Evolutionary conservation across 2,797 vertebrate genomes (phyloP).

Genomic region (Microctenopoma steveboyesi): DNA sequence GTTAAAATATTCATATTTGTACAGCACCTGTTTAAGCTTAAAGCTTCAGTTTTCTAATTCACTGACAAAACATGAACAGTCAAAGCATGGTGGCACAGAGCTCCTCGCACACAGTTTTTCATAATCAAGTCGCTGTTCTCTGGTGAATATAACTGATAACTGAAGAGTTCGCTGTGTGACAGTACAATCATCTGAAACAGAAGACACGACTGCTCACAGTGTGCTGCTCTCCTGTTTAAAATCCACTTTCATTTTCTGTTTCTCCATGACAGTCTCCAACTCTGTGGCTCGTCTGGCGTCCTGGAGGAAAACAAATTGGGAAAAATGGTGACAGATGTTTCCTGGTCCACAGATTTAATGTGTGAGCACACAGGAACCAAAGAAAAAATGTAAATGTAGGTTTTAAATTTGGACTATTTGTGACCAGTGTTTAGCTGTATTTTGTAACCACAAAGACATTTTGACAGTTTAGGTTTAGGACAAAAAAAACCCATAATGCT

Average conservation of each 20-base stretch:
- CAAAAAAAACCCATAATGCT: too few relatives aligned
- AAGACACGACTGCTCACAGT: conserved; percentile 67
- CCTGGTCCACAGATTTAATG: not conserved
- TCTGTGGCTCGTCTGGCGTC: conserved; percentile 86
- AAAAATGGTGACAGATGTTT: not conserved
- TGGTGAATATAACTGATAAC: conserved; percentile 12
- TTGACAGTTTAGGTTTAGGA: too few relatives aligned
- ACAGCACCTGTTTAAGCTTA: conserved; percentile 1
- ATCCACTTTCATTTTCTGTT: conserved; percentile 90
- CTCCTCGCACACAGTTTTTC: not conserved
- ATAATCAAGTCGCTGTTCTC: not conserved
- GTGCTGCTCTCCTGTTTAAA: conserved; percentile 80
- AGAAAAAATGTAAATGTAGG: too few relatives aligned
- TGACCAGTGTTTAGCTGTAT: too few relatives aligned
- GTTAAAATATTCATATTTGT: conserved; percentile 26
- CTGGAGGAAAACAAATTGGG: conserved; percentile 61
- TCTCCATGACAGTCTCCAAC: conserved; percentile 89
- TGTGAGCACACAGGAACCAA: not conserved
- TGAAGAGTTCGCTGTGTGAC: conserved; percentile 9
- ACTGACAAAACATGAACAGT: not conserved
- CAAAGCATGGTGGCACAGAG: not conserved
- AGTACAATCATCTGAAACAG: not conserved
- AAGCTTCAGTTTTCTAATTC: conserved; percentile 7
- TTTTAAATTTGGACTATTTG: too few relatives aligned
- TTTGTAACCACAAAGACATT: too few relatives aligned